Conservation (phyloP, 2,888 invertebrate genomes). For the Dermolepida albohirtum region DNA sequence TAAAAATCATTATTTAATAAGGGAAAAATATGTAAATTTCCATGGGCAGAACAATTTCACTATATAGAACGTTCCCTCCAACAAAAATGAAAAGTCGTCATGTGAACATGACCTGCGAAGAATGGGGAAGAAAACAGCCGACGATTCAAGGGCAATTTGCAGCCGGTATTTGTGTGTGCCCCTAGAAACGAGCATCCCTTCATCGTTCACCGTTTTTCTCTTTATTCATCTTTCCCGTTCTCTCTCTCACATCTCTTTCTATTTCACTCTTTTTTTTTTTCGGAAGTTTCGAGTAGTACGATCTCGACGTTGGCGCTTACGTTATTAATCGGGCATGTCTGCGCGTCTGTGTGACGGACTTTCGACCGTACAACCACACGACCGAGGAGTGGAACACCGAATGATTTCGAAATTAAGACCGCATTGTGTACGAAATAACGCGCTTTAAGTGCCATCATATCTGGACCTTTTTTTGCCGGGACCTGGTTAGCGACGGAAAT, state of each 20-base stretch:
- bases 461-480: background rate
- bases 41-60: too few species aligned
- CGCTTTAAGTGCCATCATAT: background rate
- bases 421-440: slow-evolving; percentile 26
- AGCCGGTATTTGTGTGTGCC: slow-evolving; percentile 1
- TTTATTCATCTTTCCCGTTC: too few species aligned
- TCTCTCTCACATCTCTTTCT: too few species aligned
- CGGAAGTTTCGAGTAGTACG: slow-evolving; percentile 25
- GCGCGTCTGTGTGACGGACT: too few species aligned
- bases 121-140: background rate
- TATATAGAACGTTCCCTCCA: too few species aligned
- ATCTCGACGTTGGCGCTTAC: slow-evolving; percentile 13
- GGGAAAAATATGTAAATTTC: too few species aligned
- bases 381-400: background rate
- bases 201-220: too few species aligned
- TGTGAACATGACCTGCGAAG: too few species aligned
- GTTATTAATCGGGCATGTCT: slow-evolving; percentile 33
- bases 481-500: too few species aligned
- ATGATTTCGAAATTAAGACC: slow-evolving; percentile 36
- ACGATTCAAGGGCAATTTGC: slow-evolving; percentile 28
- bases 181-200: too few species aligned
- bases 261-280: background rate
- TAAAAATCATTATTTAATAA: too few species aligned
- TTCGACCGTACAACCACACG: slow-evolving; percentile 1
- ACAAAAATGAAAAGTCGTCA: too few species aligned